Base-by-base conservation (phyloP, 2,797 vertebrate genomes). In the Parauchenoglanis punctatus region DNA sequence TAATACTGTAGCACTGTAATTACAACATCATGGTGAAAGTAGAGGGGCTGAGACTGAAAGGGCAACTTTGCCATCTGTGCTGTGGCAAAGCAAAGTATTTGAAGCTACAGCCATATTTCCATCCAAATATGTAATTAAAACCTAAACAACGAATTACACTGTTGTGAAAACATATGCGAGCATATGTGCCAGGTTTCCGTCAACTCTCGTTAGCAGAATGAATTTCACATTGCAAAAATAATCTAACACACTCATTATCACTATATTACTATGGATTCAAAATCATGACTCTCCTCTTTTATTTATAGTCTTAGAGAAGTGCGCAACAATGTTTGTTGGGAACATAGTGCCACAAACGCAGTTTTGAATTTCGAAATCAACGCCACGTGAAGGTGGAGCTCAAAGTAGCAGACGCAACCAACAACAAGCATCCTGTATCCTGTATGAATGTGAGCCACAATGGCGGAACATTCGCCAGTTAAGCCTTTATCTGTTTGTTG, bases 1-100 rank as follows among this genome's bases (percentile, higher is more conserved):
- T 31, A 83, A 68, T 67, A 81, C 4, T 44, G 78, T 44, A 81
- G 58, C 78, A 61, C 78, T 87, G 59, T 86, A 85, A 89, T 89
- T 88, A 87, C 46, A 61, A 72, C 49, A 56, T 81, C 63, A 84
- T 85, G 76, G 63, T 54, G 35, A 80, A 40, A 75, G 65, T 81
- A 68, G 49, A 86, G 61, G 83, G 31, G 76, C 65, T 81, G 54
- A 44, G 54, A n/a, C 56, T 61, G 67, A 72, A 65, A 75, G 83
- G 54, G 68, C 68, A 46, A 44, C 35, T 58, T 44, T 73, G 68
- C 81, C 81, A 54, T 83, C 81, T 83, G 81, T 67, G 63, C 82
- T 67, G 63, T 58, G 76, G 77, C 40, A 49, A 67, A 80, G 63
- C 49, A 86, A 67, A 58, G 85, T 70, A 56, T 81, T 76, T 68